phyloP scores from a whole-genome alignment of 2,797 vertebrate genomes.

The Acanthopagrus latus region DNA sequence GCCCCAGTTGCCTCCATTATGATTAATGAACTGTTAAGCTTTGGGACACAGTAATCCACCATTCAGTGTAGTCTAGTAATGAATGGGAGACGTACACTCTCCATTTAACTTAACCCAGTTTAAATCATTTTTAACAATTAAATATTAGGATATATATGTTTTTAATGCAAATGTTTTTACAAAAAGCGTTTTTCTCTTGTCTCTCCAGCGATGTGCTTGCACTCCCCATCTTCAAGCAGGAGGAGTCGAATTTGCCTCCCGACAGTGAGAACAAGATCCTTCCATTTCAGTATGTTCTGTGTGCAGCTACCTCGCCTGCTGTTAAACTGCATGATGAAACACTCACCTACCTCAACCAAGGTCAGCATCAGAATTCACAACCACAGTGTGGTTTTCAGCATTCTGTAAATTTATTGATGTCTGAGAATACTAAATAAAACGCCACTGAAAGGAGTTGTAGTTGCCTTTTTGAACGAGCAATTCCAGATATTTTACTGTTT shows the following conservation, averaged over 20 bases:
- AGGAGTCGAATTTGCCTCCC: slow-evolving; percentile 94
- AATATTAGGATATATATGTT: neutral
- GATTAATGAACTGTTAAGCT: slow-evolving; percentile 53
- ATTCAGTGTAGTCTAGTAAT: slow-evolving; percentile 16
- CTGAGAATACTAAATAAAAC: slow-evolving; percentile 6
- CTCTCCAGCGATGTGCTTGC: slow-evolving; percentile 93
- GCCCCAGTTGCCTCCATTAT: slow-evolving; percentile 36
- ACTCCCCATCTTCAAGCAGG: slow-evolving; percentile 98
- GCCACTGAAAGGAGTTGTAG: neutral
- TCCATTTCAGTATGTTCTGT: slow-evolving; percentile 98
- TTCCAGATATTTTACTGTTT: slow-evolving; percentile 8
- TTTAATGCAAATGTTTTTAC: no score
- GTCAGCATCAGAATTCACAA: slow-evolving; percentile 78
- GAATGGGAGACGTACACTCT: neutral
- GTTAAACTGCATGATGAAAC: slow-evolving; percentile 98
- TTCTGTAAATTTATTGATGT: slow-evolving; percentile 6
- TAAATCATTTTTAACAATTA: neutral
- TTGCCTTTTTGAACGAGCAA: neutral
- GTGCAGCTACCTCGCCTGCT: slow-evolving; percentile 96
- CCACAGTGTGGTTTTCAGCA: neutral
- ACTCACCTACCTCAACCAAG: slow-evolving; percentile 99
- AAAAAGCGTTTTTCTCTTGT: slow-evolving; percentile 27
- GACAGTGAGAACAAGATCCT: slow-evolving; percentile 95
- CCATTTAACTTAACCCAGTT: neutral
- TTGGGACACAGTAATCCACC: slow-evolving; percentile 28